phyloP scores from a whole-genome alignment of 2,888 invertebrate species.

The Troglohyphantes excavatus region DNA sequence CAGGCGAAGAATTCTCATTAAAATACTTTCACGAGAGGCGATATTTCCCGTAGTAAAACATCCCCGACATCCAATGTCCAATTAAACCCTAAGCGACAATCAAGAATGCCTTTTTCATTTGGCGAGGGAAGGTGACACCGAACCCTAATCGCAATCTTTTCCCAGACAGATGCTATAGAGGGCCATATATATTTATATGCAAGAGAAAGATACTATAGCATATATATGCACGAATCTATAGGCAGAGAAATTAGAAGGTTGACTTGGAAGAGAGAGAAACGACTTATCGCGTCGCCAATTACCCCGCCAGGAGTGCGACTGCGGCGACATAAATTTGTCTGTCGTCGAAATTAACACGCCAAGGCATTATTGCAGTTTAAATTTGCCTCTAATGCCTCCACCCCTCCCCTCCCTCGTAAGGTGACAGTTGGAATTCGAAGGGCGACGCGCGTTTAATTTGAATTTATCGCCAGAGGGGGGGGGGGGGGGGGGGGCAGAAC shows the following conservation, averaged over 20 bases:
- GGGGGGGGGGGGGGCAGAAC: no score
- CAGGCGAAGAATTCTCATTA: conserved; percentile 58
- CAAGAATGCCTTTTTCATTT: conserved; percentile 20
- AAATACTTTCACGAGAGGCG: conserved; percentile 44
- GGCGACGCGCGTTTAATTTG: not conserved
- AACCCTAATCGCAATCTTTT: no score
- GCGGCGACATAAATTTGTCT: conserved; percentile 7
- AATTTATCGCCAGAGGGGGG: not conserved
- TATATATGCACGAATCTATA: no score
- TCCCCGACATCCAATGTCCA: conserved; percentile 12
- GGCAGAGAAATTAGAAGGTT: no score
- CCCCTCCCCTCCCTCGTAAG: no score
- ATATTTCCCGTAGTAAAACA: conserved; percentile 4
- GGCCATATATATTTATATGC: no score
- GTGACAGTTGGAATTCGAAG: conserved; percentile 39
- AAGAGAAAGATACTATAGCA: no score
- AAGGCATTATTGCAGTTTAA: conserved; percentile 53
- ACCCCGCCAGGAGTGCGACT: not conserved
- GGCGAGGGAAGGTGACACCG: not conserved
- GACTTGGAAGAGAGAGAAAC: no score
- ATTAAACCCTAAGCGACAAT: conserved; percentile 59
- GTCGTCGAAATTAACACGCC: conserved; percentile 29
- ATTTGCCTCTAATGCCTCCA: conserved; percentile 37
- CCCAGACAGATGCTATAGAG: no score
- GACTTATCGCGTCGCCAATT: no score